A percentile compares a stretch with the other conserved stretches of the same genome.
phyloP scores from a whole-genome alignment of 2,888 invertebrate species.

The Ganaspis brasiliensis region DNA sequence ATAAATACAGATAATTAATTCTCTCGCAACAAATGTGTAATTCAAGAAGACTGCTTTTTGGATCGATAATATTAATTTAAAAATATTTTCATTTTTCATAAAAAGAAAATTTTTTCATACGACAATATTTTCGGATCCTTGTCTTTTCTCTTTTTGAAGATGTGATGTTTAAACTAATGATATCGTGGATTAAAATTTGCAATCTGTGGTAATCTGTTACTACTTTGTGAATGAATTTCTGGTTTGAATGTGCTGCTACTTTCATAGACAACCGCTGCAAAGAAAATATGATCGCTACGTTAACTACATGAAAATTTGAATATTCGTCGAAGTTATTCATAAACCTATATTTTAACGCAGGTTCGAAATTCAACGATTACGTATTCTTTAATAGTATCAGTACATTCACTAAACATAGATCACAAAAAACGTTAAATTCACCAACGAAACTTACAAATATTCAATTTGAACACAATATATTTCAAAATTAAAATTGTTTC shows the following conservation, averaged over 20 bases:
- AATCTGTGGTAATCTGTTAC: slow-evolving; percentile 41
- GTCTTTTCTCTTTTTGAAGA: neutral
- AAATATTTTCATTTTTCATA: neutral
- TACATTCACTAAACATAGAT: neutral
- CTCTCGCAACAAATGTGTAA: neutral
- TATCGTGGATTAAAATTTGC: slow-evolving; percentile 56
- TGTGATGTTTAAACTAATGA: slow-evolving; percentile 50
- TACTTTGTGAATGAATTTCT: slow-evolving; percentile 22
- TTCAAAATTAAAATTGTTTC: neutral
- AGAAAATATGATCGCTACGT: slow-evolving; percentile 19
- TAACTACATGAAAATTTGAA: slow-evolving; percentile 3
- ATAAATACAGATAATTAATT: neutral
- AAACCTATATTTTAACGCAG: slow-evolving; percentile 18
- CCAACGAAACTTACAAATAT: too few species aligned
- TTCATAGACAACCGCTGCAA: slow-evolving; percentile 4
- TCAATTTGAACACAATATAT: neutral
- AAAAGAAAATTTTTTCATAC: neutral
- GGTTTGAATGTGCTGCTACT: slow-evolving; percentile 21
- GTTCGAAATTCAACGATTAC: neutral
- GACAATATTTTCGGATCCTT: neutral
- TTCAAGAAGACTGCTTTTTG: neutral
- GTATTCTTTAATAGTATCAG: neutral
- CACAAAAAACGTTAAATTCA: too few species aligned
- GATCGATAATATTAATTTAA: neutral
- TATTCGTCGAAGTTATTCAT: neutral